Base-by-base conservation (phyloP, 2,797 vertebrate genomes). In the Sebastiscus tertius region DNA sequence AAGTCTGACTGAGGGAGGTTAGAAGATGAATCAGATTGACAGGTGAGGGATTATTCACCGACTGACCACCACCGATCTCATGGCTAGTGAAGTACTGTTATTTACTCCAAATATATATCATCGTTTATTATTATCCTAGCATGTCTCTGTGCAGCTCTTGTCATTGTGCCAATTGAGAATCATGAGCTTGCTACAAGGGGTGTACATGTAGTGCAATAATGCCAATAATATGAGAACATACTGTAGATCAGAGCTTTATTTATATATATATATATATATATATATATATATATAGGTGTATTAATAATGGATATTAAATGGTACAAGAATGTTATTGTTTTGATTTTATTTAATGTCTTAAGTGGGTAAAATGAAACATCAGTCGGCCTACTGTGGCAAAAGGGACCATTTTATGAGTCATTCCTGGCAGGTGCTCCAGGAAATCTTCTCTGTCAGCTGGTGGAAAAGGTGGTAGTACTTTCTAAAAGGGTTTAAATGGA, bases 201-300 rank as follows among this genome's bases (percentile, higher is more conserved):
- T 69, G 61, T 90, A 61, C 14, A 52, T 59, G 77, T 93, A 86
- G 87, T 92, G 92, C 89, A 94, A 92, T 88, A 92, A 90, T 14
- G 39, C 54, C 54, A 46, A 58, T 70, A 72, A 66, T 59, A 72
- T 13, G 60, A 75, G 54, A 88, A 77, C 18, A 72, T 75, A 83
- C 61, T 82, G 70, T 91, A 92, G 80, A 89, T 62, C 77, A 90
- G 79, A 86, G 65, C 61, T 90, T 87, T 85, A 86, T 93, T 89
- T n/a, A n/a, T n/a, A n/a, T n/a, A n/a, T n/a, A n/a, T n/a, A n/a
- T n/a, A n/a, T n/a, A n/a, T 89, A 85, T 89, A 26, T 84, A 82
- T 73, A 36, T 34, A 34, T 36, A 36, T 12, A 6, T 39, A 36
- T 13, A 39, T 39, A 52, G 29, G 24, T 78, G 54, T 77, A 67